Evolutionary conservation across 1,140 invertebrate genomes (phyloP), one percentile per base, ranked within the genome.

Genomic region (Euura saliciscinereae): DNA sequence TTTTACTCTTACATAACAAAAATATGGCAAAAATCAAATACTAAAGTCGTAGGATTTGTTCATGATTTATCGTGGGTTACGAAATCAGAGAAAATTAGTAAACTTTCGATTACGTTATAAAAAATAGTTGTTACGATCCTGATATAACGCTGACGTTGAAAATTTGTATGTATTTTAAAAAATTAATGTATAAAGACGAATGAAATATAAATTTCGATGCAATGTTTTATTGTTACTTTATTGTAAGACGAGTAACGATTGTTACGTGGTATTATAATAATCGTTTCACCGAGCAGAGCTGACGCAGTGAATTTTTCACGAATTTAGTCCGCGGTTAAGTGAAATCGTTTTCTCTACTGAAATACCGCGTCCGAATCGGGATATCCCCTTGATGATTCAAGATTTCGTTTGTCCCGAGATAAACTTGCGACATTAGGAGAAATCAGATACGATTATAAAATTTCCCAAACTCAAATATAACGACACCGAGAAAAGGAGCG

Each of bases 341-440:
- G 51, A 59, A 59, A 59, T 59, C 51, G 51, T 59, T 59, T 59
- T 59, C 51, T 11, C 51, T n/a, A n/a, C 51, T 8, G 51, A 59
- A 59, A 28, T 28, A 28, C 51, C 10, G 8, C 8, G 51, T 59
- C 51, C 51, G 51, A 59, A 59, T 59, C 13, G 51, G 51, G 51
- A 59, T 59, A 59, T 8, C 5, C 51, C 51, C 51, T 59, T 59
- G 51, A 59, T n/a, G 51, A 59, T 59, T 59, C 51, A 59, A 59
- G 51, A 59, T 59, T 59, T 59, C 51, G 51, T 59, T n/a, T 8
- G 10, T 11, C 51, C 28, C 28, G 28, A 28, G 28, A n/a, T 3
- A 3, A 28, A 59, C 51, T 59, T 59, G 13, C 51, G 13, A 59
- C 51, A 59, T n/a, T 59, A 59, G 51, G 28, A 59, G 51, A 59